These are phyloP conservation scores for Rattus rattus DNA, from an alignment of 2,113 vertebrate species.

Conservation along the genomic window DNA sequence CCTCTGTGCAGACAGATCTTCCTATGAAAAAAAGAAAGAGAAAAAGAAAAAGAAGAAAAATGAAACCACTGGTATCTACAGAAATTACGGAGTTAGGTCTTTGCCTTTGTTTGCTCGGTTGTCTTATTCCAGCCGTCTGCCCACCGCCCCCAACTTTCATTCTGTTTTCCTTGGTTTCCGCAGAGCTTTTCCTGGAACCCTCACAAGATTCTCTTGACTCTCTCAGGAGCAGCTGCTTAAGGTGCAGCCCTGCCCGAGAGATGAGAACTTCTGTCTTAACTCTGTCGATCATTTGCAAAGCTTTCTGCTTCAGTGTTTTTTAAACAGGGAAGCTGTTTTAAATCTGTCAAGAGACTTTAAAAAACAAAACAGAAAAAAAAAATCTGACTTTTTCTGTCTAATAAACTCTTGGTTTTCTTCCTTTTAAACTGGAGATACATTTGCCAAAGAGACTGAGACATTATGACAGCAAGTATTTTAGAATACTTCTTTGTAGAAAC, in stretches of 20 bases:
- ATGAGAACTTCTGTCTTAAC: background rate
- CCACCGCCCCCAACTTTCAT: background rate
- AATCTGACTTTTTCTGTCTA: background rate
- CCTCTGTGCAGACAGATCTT: background rate
- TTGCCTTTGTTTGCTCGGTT: background rate
- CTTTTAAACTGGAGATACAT: background rate
- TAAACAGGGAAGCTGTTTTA: background rate
- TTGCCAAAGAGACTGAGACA: background rate
- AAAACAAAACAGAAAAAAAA: too few relatives aligned
- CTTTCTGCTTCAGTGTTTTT: conserved; percentile 2
- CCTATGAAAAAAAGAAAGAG: too few relatives aligned
- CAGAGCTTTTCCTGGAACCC: background rate
- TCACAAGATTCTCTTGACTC: background rate
- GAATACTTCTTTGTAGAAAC: background rate
- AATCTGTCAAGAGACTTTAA: background rate
- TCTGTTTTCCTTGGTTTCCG: background rate
- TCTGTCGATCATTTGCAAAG: conserved; percentile 5
- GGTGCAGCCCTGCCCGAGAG: background rate
- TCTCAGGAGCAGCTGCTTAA: background rate
- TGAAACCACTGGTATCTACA: background rate
- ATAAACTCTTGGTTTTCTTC: background rate
- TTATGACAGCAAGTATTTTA: background rate
- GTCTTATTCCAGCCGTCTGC: background rate
- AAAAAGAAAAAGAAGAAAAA: background rate
- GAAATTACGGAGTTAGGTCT: background rate